Base-by-base conservation (phyloP, 64 coral and sea anemone species). In the Montipora efflorescens region DNA sequence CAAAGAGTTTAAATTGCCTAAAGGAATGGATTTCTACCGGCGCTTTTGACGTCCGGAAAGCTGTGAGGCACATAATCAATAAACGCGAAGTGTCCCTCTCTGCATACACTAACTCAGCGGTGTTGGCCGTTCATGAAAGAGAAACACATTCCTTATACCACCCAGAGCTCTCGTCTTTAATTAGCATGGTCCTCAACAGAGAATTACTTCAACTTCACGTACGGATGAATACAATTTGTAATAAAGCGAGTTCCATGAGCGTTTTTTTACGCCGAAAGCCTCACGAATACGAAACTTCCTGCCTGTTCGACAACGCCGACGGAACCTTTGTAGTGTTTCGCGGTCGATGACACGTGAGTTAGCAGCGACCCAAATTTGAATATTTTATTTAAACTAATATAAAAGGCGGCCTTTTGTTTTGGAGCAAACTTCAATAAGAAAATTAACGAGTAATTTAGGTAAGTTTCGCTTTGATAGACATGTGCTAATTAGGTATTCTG, bases 391-490 rank as follows among this genome's bases (percentile, higher is more conserved):
- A 83, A 95, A 90, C 96, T 92, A 85, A 95, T 90, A 75, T 91
- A 28, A 95, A 91, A 95, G 96, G 89, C 82, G 96, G 89, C 96
- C 93, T 98, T 97, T 95, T 98, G 96, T 98, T 95, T 84, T 80
- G 92, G 59, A 87, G 89, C 96, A 98, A 98, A 98, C 96, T 98
- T 98, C 96, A 98, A 98, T 98, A 98, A 98, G 93, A 93, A 98
- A 98, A 98, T 98, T 98, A 98, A 98, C 96, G 93, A 98, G 96
- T 98, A 95, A 98, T 98, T 98, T 98, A 93, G 96, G 83, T 98
- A 98, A 95, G 96, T 98, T 98, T 98, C 96, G 96, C 83, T 98
- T 98, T 98, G 96, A 98, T 95, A 95, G 96, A 89, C 96, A 98
- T 98, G 96, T 98, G 96, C 92, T 98, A 98, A 98, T 98, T 98